Evolutionary conservation across 2,888 invertebrate genomes (phyloP), one percentile per base, ranked within the genome.

Genomic region (Metalampra italica): DNA sequence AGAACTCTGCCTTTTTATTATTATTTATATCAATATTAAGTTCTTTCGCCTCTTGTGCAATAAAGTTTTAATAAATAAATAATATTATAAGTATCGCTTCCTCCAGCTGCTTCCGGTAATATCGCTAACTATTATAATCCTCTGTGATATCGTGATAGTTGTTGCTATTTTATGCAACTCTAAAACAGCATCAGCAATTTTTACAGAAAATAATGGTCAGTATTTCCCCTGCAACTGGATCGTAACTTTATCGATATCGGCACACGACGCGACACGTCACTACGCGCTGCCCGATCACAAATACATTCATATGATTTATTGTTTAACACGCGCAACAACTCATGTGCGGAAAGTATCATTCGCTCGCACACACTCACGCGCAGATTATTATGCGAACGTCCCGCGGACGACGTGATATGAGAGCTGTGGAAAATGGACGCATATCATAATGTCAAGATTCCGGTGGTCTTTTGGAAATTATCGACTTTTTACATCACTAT

Each of bases 241-340:
- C n/a, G n/a, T n/a, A n/a, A 22, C 5, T 22, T 22, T 22, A 43
- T 47, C 46, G 41, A 48, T 47, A 50, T 46, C 46, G 46, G 43
- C 15, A 32, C 34, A 7, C 8, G 9, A 9, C 15, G 7, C 42
- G 43, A 39, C 49, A 53, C 76, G 62, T 43, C 75, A 57, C 75
- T 66, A 69, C 50, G 9, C 52, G 52, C 48, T 48, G 54, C 56
- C 69, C 75, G 82, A 80, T 85, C 86, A 87, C 87, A 84, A 87
- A 86, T 86, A 86, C 88, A 87, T 82, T 80, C 75, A 71, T 85
- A 87, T 89, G 88, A 89, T 87, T 89, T 89, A 88, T 86, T 75
- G 77, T 78, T 48, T 75, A 78, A 86, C 86, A 83, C 80, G 79
- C 68, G 64, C 72, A 68, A 79, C 82, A 79, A 78, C 71, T 80